These are phyloP conservation scores for Lynx canadensis DNA, from an alignment of 2,113 vertebrate species.

Conservation along the genomic window DNA sequence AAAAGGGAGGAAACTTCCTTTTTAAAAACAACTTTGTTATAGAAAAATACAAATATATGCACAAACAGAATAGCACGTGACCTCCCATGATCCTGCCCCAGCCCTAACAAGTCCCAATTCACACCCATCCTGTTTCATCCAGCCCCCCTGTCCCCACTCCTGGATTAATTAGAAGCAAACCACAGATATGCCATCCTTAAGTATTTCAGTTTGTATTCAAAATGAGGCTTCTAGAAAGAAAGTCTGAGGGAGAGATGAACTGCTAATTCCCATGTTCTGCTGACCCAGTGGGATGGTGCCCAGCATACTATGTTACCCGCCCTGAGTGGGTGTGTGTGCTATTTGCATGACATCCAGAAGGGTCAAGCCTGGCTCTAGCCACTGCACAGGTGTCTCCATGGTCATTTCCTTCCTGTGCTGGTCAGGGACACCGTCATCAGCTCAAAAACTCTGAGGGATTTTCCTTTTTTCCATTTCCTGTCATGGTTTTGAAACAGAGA, in stretches of 20 bases:
- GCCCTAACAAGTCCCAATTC: neutral
- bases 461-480: slow-evolving; percentile 78
- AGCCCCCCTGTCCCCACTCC: neutral
- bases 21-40: neutral
- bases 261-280: neutral
- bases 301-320: accelerated
- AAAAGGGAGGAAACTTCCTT: neutral
- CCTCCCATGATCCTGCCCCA: neutral
- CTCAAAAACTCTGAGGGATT: slow-evolving; percentile 70
- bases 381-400: slow-evolving; percentile 78
- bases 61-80: neutral
- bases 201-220: neutral
- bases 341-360: neutral
- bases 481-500: slow-evolving; percentile 45
- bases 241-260: neutral
- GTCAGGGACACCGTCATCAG: slow-evolving; percentile 61
- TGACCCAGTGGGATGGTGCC: neutral
- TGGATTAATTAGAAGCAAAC: neutral
- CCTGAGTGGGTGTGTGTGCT: neutral
- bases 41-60: neutral
- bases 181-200: neutral
- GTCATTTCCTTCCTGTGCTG: slow-evolving; percentile 80
- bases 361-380: neutral
- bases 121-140: neutral
- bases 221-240: neutral